Percentiles rank a stretch among this genome's conserved stretches.
phyloP scores from a whole-genome alignment of 1,140 invertebrate species.

The Patella vulgata region DNA sequence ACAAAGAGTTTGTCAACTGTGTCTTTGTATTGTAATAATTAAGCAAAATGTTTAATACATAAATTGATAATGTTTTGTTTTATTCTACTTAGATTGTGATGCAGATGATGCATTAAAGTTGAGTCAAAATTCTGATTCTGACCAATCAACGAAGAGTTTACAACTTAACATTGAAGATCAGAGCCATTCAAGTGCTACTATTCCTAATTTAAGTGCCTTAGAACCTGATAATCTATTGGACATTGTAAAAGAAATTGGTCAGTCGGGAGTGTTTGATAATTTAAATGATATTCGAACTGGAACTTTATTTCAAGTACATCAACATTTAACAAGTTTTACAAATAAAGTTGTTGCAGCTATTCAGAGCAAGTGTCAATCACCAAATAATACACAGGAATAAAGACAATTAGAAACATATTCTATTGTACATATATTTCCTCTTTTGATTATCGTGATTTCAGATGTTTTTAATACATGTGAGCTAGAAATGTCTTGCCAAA shows the following conservation, averaged over 20 bases:
- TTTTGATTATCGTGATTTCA: too few relatives aligned
- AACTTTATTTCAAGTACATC: slow-evolving; percentile 18
- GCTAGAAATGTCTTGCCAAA: too few relatives aligned
- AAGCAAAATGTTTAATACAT: too few relatives aligned
- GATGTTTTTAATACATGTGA: too few relatives aligned
- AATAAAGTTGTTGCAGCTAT: slow-evolving; percentile 17
- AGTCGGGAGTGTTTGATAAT: slow-evolving; percentile 1
- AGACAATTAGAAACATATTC: too few relatives aligned
- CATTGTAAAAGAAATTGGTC: neutral
- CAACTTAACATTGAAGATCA: neutral
- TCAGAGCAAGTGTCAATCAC: slow-evolving; percentile 15
- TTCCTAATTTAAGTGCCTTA: neutral
- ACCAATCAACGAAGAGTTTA: neutral
- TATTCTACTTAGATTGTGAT: neutral
- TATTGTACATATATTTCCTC: too few relatives aligned
- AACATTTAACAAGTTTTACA: slow-evolving; percentile 12
- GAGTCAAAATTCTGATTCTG: neutral
- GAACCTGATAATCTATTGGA: neutral
- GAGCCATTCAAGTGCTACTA: neutral
- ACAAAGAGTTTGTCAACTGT: too few relatives aligned
- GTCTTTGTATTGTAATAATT: too few relatives aligned
- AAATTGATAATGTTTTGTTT: too few relatives aligned
- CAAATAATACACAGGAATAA: too few relatives aligned
- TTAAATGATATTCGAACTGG: slow-evolving; percentile 8
- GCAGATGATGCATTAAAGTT: slow-evolving; percentile 1